Evolutionary conservation across 2,113 vertebrate species (phyloP).

Genomic region (Hemicordylus capensis): DNA sequence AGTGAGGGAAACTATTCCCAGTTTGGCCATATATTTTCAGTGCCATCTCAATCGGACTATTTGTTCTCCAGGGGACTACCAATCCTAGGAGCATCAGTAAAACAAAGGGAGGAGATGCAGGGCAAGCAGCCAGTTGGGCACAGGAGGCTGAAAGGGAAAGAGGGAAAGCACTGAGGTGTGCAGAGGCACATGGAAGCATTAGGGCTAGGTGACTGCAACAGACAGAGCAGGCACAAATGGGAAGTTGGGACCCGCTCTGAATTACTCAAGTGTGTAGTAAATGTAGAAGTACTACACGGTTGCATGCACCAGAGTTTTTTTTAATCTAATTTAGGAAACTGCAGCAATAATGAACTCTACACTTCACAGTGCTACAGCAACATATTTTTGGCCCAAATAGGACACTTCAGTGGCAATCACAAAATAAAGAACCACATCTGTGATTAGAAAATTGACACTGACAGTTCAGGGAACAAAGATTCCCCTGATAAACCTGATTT

Average conservation of each 20-base stretch:
- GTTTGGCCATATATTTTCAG: neutral
- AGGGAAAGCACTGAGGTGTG: neutral
- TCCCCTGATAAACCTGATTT: constrained; percentile 57
- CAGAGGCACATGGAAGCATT: neutral
- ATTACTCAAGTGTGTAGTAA: neutral
- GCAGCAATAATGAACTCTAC: neutral
- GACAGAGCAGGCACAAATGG: neutral
- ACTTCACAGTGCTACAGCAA: neutral
- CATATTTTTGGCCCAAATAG: neutral
- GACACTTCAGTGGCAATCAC: constrained; percentile 30
- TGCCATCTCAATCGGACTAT: neutral
- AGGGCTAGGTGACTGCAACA: neutral
- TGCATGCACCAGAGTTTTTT: neutral
- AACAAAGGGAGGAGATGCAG: neutral
- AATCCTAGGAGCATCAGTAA: neutral
- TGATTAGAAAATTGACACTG: constrained; percentile 54
- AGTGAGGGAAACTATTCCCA: neutral
- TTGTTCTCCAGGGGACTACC: neutral
- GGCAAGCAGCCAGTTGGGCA: neutral
- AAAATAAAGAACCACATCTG: constrained; percentile 48
- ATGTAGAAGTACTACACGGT: neutral
- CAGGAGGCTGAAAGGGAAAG: neutral
- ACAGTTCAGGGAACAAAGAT: constrained; percentile 5
- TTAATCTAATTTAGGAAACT: neutral
- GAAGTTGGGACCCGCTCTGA: neutral